Percentiles rank a stretch among this genome's conserved stretches.
Evolutionary conservation across 2,113 vertebrate species (phyloP).

Genomic region (Nannospalax galili): DNA sequence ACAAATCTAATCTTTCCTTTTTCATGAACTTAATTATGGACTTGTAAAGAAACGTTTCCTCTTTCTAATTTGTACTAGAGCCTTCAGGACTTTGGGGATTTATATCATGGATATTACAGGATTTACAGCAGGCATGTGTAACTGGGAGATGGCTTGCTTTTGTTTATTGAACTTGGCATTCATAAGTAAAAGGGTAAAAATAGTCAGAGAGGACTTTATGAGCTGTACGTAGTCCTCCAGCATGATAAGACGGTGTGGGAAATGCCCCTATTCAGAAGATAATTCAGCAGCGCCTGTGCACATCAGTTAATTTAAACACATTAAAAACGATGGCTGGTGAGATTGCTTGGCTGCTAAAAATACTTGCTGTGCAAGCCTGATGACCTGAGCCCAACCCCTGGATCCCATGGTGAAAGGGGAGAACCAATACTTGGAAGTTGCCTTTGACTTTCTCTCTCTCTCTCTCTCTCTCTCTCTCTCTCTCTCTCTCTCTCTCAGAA

Average conservation of each 20-base stretch:
- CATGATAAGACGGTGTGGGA: not conserved
- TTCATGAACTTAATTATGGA: not conserved
- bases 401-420: not conserved
- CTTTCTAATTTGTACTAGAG: slow-evolving; percentile 53
- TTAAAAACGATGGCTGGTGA: not conserved
- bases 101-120: not conserved
- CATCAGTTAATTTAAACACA: not conserved
- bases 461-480: too few relatives aligned
- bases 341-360: not conserved
- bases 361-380: not conserved
- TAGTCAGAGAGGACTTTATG: not conserved
- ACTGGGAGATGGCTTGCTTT: not conserved
- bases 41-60: slow-evolving; percentile 26
- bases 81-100: slow-evolving; percentile 36
- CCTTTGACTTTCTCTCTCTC: too few relatives aligned
- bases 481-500: too few relatives aligned
- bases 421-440: not conserved
- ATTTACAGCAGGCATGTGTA: slow-evolving; percentile 19
- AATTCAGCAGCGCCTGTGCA: not conserved
- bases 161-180: not conserved
- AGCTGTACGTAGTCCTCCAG: not conserved
- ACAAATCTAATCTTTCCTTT: not conserved
- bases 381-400: not conserved
- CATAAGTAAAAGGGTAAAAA: slow-evolving; percentile 33
- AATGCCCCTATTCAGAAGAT: not conserved